phyloP scores from a whole-genome alignment of 2,113 vertebrate genomes.

The Muntiacus muntjak region DNA sequence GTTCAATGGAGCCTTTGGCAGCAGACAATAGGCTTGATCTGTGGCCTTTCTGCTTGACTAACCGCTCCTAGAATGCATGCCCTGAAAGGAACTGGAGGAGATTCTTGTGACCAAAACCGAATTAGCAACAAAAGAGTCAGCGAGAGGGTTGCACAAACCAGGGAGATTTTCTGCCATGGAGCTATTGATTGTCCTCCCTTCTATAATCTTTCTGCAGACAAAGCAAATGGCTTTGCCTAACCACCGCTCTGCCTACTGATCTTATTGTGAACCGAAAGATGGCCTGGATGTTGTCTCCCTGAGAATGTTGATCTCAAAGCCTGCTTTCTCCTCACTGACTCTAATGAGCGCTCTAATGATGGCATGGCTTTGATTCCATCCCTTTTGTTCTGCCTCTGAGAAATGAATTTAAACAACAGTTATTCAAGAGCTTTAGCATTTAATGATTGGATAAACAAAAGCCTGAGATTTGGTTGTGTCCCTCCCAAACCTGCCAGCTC shows the following conservation, averaged over 20 bases:
- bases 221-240: conserved; percentile 54
- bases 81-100: conserved; percentile 29
- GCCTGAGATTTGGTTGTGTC: conserved; percentile 49
- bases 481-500: background rate
- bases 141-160: background rate
- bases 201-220: conserved; percentile 58
- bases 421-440: conserved; percentile 56
- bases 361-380: conserved; percentile 36
- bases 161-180: conserved; percentile 43
- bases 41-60: conserved; percentile 65
- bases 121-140: conserved; percentile 58
- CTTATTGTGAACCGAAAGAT: conserved; percentile 56
- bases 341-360: conserved; percentile 64
- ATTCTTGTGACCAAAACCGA: conserved; percentile 72
- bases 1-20: conserved; percentile 57
- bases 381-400: conserved; percentile 62
- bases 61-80: conserved; percentile 21
- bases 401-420: conserved; percentile 68
- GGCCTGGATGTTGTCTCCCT: conserved; percentile 30
- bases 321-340: conserved; percentile 38
- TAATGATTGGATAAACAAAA: conserved; percentile 59
- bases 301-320: conserved; percentile 47
- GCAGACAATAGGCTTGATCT: conserved; percentile 65
- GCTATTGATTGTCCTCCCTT: conserved; percentile 46
- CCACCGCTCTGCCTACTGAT: conserved; percentile 35